phyloP scores from a whole-genome alignment of 2,797 vertebrate species.

The Chanos chanos region DNA sequence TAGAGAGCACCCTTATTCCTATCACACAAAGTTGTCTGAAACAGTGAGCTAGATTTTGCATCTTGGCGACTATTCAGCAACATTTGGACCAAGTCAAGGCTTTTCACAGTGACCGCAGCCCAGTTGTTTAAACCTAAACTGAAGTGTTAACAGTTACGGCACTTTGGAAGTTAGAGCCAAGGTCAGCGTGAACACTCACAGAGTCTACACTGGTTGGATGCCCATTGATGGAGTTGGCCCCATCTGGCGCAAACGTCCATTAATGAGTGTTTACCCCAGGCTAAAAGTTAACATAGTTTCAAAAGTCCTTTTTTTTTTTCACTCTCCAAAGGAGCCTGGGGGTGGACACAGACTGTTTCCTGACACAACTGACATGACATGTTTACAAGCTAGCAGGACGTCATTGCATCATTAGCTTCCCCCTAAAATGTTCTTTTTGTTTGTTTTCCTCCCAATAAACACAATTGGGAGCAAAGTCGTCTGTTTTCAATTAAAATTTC shows the following conservation, averaged over 20 bases:
- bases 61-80: too few species aligned
- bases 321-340: neutral
- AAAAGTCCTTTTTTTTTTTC: neutral
- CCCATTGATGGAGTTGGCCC: conserved; percentile 9
- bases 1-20: too few species aligned
- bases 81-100: too few species aligned
- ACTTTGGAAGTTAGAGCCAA: neutral
- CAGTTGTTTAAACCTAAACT: too few species aligned
- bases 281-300: too few species aligned
- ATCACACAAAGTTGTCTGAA: too few species aligned
- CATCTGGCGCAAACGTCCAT: conserved; percentile 15
- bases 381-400: neutral
- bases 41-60: too few species aligned
- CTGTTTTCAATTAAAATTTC: too few species aligned
- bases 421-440: neutral
- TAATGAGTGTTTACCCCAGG: conserved; percentile 18
- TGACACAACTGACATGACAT: neutral
- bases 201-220: neutral
- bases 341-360: neutral
- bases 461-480: too few species aligned
- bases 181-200: conserved; percentile 1
- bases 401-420: neutral
- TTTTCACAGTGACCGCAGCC: too few species aligned
- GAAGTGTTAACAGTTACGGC: too few species aligned
- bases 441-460: too few species aligned